phyloP scores from a whole-genome alignment of 2,888 invertebrate species.

The Volucella inflata region DNA sequence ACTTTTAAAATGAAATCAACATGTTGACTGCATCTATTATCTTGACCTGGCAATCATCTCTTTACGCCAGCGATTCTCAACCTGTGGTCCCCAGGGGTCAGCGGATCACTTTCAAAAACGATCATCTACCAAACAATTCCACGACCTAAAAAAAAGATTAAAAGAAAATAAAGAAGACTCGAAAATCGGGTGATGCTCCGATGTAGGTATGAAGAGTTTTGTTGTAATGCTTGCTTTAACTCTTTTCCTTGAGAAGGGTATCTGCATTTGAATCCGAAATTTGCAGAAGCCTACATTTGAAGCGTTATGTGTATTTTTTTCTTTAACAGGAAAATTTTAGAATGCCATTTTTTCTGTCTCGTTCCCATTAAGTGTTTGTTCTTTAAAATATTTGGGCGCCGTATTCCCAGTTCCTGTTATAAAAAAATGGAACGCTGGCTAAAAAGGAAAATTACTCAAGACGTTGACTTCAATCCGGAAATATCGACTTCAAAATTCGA shows the following conservation, averaged over 20 bases:
- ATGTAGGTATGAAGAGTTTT: constrained; percentile 12
- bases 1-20: too few relatives aligned
- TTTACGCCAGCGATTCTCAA: too few relatives aligned
- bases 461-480: constrained; percentile 28
- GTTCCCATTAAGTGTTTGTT: constrained; percentile 27
- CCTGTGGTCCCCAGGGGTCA: too few relatives aligned
- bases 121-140: too few relatives aligned
- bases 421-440: constrained; percentile 31
- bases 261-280: constrained; percentile 6
- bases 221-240: constrained; percentile 4
- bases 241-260: constrained; percentile 9
- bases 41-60: too few relatives aligned
- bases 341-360: constrained; percentile 21
- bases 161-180: neutral
- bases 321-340: constrained; percentile 5
- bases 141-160: too few relatives aligned
- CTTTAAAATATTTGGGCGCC: constrained; percentile 20
- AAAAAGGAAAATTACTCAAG: constrained; percentile 34
- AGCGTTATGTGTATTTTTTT: constrained; percentile 12
- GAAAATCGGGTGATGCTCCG: constrained; percentile 1
- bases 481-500: constrained; percentile 10
- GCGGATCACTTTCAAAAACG: too few relatives aligned
- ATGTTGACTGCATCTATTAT: too few relatives aligned
- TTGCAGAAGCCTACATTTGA: constrained; percentile 4
- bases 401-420: constrained; percentile 20